Conservation (phyloP, 2,797 vertebrate genomes). For the Mallotus villosus region DNA sequence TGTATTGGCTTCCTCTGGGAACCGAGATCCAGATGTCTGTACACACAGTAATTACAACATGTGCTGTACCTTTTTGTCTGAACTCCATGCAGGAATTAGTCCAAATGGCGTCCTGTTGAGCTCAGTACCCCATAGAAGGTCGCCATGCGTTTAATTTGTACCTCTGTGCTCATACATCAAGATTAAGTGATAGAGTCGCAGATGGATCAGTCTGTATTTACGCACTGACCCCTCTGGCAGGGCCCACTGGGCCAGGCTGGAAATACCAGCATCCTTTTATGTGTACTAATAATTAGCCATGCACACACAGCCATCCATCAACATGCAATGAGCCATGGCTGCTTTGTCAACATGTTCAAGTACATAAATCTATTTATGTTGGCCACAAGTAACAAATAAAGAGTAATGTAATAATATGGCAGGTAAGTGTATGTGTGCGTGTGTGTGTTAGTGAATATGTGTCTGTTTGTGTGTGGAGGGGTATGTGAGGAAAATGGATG, state of each 20-base stretch:
- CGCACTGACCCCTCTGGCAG: slow-evolving; percentile 70
- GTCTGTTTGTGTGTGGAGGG: background rate
- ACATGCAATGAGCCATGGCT: slow-evolving; percentile 66
- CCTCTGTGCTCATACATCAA: slow-evolving; percentile 82
- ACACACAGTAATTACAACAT: slow-evolving; percentile 77
- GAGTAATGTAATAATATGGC: slow-evolving; percentile 56
- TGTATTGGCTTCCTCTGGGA: slow-evolving; percentile 69
- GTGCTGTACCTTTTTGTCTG: slow-evolving; percentile 79
- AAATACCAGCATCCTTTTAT: slow-evolving; percentile 81
- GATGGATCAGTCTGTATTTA: slow-evolving; percentile 76
- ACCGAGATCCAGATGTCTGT: slow-evolving; percentile 80
- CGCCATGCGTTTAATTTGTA: slow-evolving; percentile 77
- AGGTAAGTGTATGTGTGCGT: slow-evolving; percentile 15
- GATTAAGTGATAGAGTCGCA: slow-evolving; percentile 79
- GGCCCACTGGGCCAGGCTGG: slow-evolving; percentile 66
- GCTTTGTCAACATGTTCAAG: slow-evolving; percentile 73
- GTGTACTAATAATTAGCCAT: slow-evolving; percentile 79
- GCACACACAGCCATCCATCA: slow-evolving; percentile 79
- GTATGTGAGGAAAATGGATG: background rate
- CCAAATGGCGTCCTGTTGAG: slow-evolving; percentile 70
- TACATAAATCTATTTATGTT: slow-evolving; percentile 74
- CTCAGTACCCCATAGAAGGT: slow-evolving; percentile 72
- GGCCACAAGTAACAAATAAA: slow-evolving; percentile 66
- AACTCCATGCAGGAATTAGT: slow-evolving; percentile 72
- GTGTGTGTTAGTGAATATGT: background rate